A percentile compares a stretch with the other conserved stretches of the same genome.
phyloP scores from a whole-genome alignment of 2,888 invertebrate species.

The Machimus rusticus region DNA sequence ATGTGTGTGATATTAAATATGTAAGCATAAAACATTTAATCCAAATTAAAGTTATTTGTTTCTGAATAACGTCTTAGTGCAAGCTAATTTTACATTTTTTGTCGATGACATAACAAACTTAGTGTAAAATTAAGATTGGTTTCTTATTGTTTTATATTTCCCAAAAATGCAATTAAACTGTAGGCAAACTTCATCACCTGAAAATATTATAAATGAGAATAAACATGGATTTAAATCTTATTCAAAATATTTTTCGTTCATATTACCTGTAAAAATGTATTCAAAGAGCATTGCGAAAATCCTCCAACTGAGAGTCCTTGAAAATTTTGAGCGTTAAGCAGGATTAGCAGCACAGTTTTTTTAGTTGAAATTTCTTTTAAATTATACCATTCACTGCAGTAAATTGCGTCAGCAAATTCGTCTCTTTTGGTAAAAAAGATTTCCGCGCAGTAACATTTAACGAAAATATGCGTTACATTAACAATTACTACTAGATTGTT shows the following conservation, averaged over 20 bases:
- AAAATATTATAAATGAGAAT: neutral
- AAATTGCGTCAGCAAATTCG: neutral
- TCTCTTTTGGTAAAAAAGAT: neutral
- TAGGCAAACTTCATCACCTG: neutral
- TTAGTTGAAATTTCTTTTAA: neutral
- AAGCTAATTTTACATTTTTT: neutral
- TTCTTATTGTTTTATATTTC: neutral
- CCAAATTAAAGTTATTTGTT: no score
- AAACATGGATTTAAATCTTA: neutral
- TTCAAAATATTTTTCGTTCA: neutral
- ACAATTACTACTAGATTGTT: neutral
- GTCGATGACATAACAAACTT: neutral
- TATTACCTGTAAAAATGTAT: neutral
- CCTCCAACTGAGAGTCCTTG: neutral
- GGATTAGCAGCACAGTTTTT: neutral
- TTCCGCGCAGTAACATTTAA: neutral
- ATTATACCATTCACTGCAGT: neutral
- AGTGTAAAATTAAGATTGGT: no score
- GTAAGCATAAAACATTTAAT: no score
- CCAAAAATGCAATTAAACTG: neutral
- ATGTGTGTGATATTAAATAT: no score
- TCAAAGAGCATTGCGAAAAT: neutral
- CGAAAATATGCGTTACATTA: neutral
- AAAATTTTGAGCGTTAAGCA: neutral
- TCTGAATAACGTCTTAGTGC: no score